Evolutionary conservation across 2,797 vertebrate genomes (phyloP).

Genomic region (Cheirogaleus major): DNA sequence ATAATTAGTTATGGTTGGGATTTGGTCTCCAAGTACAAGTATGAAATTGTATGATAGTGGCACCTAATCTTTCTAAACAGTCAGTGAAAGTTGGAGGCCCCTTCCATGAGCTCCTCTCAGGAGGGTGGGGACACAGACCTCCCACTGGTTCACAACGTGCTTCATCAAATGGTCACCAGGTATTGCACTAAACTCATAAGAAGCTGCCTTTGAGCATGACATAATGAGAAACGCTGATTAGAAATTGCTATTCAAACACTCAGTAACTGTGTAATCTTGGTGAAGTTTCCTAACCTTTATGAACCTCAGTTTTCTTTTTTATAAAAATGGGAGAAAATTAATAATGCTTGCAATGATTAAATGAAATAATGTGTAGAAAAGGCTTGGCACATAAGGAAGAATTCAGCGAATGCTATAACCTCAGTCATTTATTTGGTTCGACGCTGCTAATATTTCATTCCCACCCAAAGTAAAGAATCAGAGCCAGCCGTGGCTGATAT

Average conservation of each 20-base stretch:
- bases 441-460: background rate
- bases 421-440: background rate
- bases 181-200: background rate
- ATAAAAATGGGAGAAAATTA: background rate
- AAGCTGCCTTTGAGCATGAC: background rate
- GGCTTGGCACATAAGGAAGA: background rate
- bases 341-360: background rate
- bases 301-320: background rate
- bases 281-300: background rate
- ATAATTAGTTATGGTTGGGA: background rate
- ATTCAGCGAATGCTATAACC: background rate
- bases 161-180: background rate
- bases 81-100: background rate
- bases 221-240: background rate
- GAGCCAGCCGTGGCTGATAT: background rate
- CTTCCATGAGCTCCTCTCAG: background rate
- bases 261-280: background rate
- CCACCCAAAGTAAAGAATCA: background rate
- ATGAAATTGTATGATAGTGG: background rate
- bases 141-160: fast-evolving
- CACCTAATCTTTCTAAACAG: background rate
- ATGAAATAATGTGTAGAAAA: background rate
- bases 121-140: background rate
- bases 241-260: background rate
- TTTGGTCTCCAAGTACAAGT: background rate